A percentile compares a stretch with the other conserved stretches of the same genome.
phyloP scores from a whole-genome alignment of 2,797 vertebrate species.

The Rhinophrynus dorsalis region DNA sequence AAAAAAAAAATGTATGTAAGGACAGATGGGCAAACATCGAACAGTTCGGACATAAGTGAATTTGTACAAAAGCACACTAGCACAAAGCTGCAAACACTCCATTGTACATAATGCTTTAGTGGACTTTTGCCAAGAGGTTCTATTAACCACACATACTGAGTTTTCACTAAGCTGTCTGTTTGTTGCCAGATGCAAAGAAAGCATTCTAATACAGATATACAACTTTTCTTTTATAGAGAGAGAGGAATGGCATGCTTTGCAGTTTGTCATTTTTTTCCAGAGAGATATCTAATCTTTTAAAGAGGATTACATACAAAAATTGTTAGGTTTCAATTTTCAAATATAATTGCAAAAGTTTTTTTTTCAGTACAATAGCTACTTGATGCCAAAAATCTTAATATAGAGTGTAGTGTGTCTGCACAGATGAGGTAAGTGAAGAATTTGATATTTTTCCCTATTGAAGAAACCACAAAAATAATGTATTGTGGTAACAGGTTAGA shows the following conservation, averaged over 20 bases:
- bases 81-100: slow-evolving; percentile 66
- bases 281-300: slow-evolving; percentile 53
- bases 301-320: slow-evolving; percentile 60
- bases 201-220: slow-evolving; percentile 32
- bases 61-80: slow-evolving; percentile 54
- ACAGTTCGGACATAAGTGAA: slow-evolving; percentile 58
- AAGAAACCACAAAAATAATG: background rate
- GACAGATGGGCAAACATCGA: slow-evolving; percentile 56
- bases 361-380: slow-evolving; percentile 46
- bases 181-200: slow-evolving; percentile 62
- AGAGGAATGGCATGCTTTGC: slow-evolving; percentile 52
- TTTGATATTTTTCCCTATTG: background rate
- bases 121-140: slow-evolving; percentile 67
- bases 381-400: slow-evolving; percentile 47
- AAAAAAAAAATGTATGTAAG: slow-evolving; percentile 49
- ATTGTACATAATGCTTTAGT: slow-evolving; percentile 69
- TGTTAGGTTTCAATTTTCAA: slow-evolving; percentile 57
- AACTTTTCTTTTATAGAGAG: slow-evolving; percentile 27
- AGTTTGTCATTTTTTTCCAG: slow-evolving; percentile 28
- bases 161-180: slow-evolving; percentile 66
- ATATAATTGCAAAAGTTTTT: slow-evolving; percentile 55
- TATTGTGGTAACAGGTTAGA: background rate
- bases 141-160: slow-evolving; percentile 67
- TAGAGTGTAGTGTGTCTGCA: slow-evolving; percentile 35
- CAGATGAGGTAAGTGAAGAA: slow-evolving; percentile 8